Base-by-base conservation (phyloP, 2,113 vertebrate species). In the Pleuronectes platessa region DNA sequence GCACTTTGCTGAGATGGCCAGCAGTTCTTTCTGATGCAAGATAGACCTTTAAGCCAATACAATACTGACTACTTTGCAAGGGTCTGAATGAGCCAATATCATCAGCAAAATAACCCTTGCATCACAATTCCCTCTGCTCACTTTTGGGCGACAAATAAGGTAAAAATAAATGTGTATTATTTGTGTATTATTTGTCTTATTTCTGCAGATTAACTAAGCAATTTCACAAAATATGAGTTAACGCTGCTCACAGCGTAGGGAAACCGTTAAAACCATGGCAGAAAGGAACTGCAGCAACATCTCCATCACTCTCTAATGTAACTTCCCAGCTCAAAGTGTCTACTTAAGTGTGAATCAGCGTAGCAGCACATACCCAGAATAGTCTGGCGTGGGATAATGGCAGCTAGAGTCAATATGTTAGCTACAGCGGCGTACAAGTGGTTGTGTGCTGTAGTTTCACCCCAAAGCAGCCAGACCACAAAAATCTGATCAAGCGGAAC, bases 321-420 rank as follows among this genome's bases (percentile, higher is more conserved):
- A 83, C 67, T 83, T 77, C 85, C 71, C 78, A 81, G 74, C 68
- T 79, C 68, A 90, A 81, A 83, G 82, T 83, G 86, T 86, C 76
- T 86, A 83, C 83, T 86, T 88, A 82, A 85, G 82, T 88, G 88
- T 90, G 90, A 91, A 87, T 90, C 86, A 89, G 79, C 81, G 84
- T 75, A 82, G 81, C 84, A 65, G 86, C 69, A 78, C 74, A 79
- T 35, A 81, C 87, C 86, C 83, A 92, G 86, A 88, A 93, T 92
- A 92, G 90, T 72, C 69, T 76, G 61, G 89, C 84, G 83, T 90
- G 90, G 88, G 88, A 83, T 86, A 89, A 88, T 87, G 81, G 87
- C 84, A 91, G 74, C 68, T 86, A 80, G 76, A 88, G 87, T 89
- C 81, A 89, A 88, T 78, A 86, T 26, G 74, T 80, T 85, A 86